phyloP scores from a whole-genome alignment of 2,113 vertebrate genomes.

The Rhabdornis inornatus region DNA sequence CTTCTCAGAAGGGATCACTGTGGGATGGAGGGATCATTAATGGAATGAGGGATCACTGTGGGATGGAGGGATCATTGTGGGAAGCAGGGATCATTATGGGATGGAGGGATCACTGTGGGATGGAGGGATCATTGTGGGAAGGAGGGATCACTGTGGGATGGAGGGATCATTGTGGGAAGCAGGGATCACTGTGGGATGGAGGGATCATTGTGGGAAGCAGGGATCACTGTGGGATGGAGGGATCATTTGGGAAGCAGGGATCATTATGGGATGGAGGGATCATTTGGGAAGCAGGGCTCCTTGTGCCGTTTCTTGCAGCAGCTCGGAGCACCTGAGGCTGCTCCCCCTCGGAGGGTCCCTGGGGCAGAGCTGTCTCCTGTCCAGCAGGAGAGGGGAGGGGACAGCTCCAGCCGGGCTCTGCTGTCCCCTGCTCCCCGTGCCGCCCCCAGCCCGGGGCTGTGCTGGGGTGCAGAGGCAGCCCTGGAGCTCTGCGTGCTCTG shows the following conservation, averaged over 20 bases:
- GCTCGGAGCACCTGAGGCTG: accelerated
- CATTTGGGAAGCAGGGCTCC: not conserved
- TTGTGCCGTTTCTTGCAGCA: accelerated
- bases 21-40: too few species aligned
- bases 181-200: too few species aligned
- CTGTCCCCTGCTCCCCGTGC: accelerated
- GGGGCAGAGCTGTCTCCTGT: not conserved
- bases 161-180: too few species aligned
- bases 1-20: too few species aligned
- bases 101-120: too few species aligned
- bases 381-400: not conserved
- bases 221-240: accelerated
- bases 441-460: accelerated
- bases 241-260: too few species aligned
- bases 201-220: too few species aligned
- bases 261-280: accelerated
- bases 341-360: not conserved
- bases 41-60: too few species aligned
- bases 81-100: too few species aligned
- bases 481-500: accelerated
- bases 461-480: not conserved
- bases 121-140: too few species aligned
- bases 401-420: not conserved
- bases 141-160: too few species aligned
- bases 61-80: too few species aligned